Percentiles rank a stretch among this genome's conserved stretches.
These are phyloP conservation scores for Zoroaster sp. DNA, from an alignment of 53 echinoderm and acorn worm species.

Conservation along the genomic window DNA sequence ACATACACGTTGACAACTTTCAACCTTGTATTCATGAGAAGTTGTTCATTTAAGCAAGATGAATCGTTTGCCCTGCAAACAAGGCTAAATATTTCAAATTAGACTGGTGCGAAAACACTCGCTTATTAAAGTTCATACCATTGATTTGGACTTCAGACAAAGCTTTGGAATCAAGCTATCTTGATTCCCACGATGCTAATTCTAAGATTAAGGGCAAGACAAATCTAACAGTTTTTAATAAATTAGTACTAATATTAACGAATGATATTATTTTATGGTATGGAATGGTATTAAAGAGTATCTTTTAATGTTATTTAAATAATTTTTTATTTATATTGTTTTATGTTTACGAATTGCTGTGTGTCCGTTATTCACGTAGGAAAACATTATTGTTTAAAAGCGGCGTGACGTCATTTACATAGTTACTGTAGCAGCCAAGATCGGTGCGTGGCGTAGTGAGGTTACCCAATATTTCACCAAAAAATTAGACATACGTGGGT, in stretches of 20 bases:
- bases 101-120: background rate
- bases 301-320: background rate
- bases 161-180: too few species aligned
- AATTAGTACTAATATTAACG: background rate
- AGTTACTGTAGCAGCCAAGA: constrained; percentile 21
- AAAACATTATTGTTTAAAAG: background rate
- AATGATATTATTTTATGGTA: background rate
- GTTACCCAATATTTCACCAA: background rate
- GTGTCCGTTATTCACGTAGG: constrained; percentile 4
- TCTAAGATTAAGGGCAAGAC: background rate
- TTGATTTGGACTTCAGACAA: background rate
- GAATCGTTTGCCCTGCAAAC: background rate
- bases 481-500: background rate
- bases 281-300: background rate
- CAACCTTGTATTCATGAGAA: background rate
- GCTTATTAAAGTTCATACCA: background rate
- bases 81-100: background rate
- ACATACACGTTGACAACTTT: background rate
- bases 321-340: background rate
- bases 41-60: background rate
- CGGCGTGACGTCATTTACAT: constrained; percentile 38
- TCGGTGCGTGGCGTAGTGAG: background rate
- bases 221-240: background rate
- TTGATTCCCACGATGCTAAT: background rate
- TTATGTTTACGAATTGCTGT: background rate